A percentile compares a stretch with the other conserved stretches of the same genome.
Conservation (phyloP, 2,797 vertebrate genomes). For the Falco cherrug region DNA sequence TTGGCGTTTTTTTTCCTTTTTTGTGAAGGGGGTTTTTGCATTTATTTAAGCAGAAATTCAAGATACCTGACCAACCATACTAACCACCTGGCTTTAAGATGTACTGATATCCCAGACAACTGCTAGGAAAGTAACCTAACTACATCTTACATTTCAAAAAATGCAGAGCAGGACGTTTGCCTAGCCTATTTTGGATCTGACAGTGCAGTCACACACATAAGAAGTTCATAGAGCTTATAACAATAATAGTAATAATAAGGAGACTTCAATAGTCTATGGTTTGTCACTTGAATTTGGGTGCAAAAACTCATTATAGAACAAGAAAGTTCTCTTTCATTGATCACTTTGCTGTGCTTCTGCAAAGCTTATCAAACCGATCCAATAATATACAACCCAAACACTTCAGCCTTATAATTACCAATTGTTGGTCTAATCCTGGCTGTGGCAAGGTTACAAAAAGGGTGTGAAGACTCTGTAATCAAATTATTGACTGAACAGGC, state of each 20-base stretch:
- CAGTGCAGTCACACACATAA: background rate
- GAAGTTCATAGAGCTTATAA: background rate
- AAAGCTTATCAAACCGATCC: background rate
- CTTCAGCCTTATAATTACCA: background rate
- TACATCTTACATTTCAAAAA: background rate
- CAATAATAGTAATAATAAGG: background rate
- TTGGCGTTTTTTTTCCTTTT: background rate
- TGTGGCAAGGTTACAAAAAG: background rate
- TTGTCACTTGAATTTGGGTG: background rate
- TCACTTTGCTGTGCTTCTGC: background rate
- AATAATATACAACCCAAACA: background rate
- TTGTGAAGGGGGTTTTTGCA: background rate
- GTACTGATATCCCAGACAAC: background rate
- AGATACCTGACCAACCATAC: background rate
- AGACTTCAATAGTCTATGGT: background rate
- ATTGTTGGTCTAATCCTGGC: background rate
- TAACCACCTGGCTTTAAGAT: background rate
- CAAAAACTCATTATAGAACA: background rate
- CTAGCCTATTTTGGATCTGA: background rate
- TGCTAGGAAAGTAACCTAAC: background rate
- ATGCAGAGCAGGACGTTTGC: background rate
- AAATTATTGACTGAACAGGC: background rate
- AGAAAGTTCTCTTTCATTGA: background rate
- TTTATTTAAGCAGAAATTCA: background rate
- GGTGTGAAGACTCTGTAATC: background rate